A percentile compares a stretch with the other conserved stretches of the same genome.
Conservation (phyloP, 2,113 vertebrate species). For the Osmerus eperlanus region DNA sequence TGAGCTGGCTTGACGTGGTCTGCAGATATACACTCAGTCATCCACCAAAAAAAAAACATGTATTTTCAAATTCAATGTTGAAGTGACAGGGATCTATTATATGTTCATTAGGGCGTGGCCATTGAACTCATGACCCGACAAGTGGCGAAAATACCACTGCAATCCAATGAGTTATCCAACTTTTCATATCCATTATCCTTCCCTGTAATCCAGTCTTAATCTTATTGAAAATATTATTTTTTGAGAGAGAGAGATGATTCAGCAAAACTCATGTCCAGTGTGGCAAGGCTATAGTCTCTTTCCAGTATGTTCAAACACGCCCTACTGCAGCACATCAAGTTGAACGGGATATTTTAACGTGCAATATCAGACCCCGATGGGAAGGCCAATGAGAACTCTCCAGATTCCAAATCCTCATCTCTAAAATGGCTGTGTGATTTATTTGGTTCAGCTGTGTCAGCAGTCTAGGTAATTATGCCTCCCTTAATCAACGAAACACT, state of each 20-base stretch:
- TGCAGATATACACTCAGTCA: background rate
- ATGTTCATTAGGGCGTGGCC: too few species aligned
- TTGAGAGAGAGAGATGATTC: background rate
- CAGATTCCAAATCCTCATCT: constrained; percentile 36
- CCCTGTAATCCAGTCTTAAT: too few species aligned
- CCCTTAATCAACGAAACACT: constrained; percentile 46
- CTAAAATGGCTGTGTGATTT: constrained; percentile 26
- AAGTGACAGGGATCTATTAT: too few species aligned
- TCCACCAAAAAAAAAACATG: too few species aligned
- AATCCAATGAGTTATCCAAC: too few species aligned
- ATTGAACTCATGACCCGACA: too few species aligned
- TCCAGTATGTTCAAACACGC: background rate
- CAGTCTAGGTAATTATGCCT: constrained; percentile 47
- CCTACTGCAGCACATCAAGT: background rate
- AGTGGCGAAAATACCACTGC: too few species aligned
- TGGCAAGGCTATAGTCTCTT: background rate
- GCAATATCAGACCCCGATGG: constrained; percentile 44
- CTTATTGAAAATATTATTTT: too few species aligned
- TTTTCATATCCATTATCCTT: too few species aligned
- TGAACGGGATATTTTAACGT: constrained; percentile 8
- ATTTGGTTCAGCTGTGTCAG: constrained; percentile 57
- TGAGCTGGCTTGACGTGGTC: background rate
- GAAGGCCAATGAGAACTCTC: constrained; percentile 19
- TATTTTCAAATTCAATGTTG: too few species aligned
- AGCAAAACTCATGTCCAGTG: background rate